phyloP scores from a whole-genome alignment of 1,140 invertebrate species.

The Brachionus sp. region DNA sequence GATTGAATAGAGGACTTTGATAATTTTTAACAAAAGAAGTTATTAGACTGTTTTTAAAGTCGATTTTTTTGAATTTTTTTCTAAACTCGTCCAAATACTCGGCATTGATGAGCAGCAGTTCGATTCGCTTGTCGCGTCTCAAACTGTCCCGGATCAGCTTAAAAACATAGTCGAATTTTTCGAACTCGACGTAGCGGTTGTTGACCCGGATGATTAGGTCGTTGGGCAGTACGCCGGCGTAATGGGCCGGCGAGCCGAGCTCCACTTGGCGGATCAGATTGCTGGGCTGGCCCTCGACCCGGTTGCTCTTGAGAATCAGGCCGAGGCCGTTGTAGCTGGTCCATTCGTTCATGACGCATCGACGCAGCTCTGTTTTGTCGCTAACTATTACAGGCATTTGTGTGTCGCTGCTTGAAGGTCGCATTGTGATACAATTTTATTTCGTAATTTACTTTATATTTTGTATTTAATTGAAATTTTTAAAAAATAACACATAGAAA shows the following conservation, averaged over 20 bases:
- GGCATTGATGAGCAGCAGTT: background rate
- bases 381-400: constrained; percentile 18
- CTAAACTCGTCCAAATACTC: constrained; percentile 4
- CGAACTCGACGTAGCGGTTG: constrained; percentile 20
- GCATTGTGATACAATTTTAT: background rate
- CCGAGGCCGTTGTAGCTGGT: constrained; percentile 29
- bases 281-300: background rate
- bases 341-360: constrained; percentile 42
- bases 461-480: background rate
- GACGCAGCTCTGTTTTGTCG: background rate
- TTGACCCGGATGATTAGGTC: constrained; percentile 16
- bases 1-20: background rate
- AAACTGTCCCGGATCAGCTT: constrained; percentile 17
- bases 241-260: constrained; percentile 38
- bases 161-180: constrained; percentile 35
- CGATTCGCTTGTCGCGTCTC: constrained; percentile 2
- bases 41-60: background rate
- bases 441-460: background rate
- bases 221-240: constrained; percentile 32
- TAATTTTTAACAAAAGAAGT: background rate
- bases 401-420: background rate
- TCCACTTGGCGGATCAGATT: constrained; percentile 16
- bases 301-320: constrained; percentile 6
- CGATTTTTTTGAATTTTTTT: constrained; percentile 11
- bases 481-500: background rate